A percentile compares a stretch with the other conserved stretches of the same genome.
Conservation (phyloP, 2,888 invertebrate species). For the Tuta absoluta region DNA sequence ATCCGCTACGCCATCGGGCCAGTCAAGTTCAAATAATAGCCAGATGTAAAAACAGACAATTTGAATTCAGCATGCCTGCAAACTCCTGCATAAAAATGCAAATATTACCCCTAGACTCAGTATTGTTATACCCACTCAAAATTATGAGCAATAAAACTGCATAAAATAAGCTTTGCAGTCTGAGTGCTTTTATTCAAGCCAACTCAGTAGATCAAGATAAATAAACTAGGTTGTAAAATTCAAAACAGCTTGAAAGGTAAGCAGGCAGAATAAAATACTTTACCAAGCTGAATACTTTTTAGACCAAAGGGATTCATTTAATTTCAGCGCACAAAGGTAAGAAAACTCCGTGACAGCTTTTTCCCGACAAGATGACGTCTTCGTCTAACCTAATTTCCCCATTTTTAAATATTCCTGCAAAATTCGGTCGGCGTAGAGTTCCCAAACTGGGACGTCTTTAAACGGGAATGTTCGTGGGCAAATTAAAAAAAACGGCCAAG, state of each 20-base stretch:
- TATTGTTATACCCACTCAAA: too few relatives aligned
- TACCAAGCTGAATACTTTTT: neutral
- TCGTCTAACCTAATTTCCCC: conserved; percentile 6
- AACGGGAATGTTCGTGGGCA: too few relatives aligned
- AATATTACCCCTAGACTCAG: too few relatives aligned
- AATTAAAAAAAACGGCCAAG: too few relatives aligned
- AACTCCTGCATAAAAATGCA: too few relatives aligned
- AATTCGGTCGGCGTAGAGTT: neutral
- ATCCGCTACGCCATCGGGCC: too few relatives aligned
- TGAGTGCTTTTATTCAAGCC: too few relatives aligned
- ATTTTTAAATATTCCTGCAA: conserved; percentile 7
- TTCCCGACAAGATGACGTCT: conserved; percentile 2
- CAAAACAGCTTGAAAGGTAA: neutral
- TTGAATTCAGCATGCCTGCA: too few relatives aligned
- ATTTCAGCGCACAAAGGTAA: conserved; percentile 1
- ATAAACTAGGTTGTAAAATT: neutral
- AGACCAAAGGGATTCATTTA: conserved; percentile 7
- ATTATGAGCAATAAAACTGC: too few relatives aligned
- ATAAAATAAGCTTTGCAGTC: too few relatives aligned
- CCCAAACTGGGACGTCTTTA: conserved; percentile 5
- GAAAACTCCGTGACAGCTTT: conserved; percentile 4
- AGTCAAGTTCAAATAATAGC: too few relatives aligned
- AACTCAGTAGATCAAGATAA: neutral
- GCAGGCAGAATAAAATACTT: neutral
- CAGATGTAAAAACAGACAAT: too few relatives aligned